Percentiles rank a stretch among this genome's conserved stretches.
These are phyloP conservation scores for Pagetopsis macropterus DNA, from an alignment of 2,797 vertebrate species.

Conservation along the genomic window DNA sequence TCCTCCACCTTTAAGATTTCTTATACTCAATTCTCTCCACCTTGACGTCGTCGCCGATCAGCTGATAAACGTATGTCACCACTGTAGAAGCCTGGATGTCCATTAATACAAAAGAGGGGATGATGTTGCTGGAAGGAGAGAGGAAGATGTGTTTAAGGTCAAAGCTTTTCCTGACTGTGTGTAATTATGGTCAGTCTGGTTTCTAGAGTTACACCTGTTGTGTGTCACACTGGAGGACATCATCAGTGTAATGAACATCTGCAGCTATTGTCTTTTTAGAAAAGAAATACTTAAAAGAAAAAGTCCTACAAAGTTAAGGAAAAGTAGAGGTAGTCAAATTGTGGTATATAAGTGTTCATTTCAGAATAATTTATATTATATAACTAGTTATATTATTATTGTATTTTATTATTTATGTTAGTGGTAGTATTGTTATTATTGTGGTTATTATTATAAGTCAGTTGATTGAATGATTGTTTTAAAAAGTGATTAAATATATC, in stretches of 20 bases:
- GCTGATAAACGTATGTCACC: slow-evolving; percentile 98
- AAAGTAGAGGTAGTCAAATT: no score
- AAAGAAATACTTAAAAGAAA: not conserved
- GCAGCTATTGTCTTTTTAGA: not conserved
- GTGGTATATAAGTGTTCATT: no score
- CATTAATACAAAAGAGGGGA: slow-evolving; percentile 99
- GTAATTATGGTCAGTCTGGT: not conserved
- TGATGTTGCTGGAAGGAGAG: slow-evolving; percentile 90
- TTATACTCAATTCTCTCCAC: slow-evolving; percentile 99
- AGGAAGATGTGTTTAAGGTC: slow-evolving; percentile 4
- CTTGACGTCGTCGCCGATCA: slow-evolving; percentile 98
- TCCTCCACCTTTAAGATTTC: slow-evolving; percentile 86
- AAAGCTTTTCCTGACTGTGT: not conserved
- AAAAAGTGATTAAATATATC: no score
- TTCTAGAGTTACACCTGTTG: not conserved
- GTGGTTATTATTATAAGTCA: no score
- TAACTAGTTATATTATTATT: no score
- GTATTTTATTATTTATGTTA: not conserved
- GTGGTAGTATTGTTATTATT: not conserved
- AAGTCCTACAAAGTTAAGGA: no score
- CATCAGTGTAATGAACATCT: not conserved
- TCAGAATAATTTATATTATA: no score
- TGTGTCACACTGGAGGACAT: not conserved
- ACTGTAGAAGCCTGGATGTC: slow-evolving; percentile 99
- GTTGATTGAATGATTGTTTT: no score